These are phyloP conservation scores for Germaria angustata DNA, from an alignment of 2,888 invertebrate genomes.

Conservation along the genomic window DNA sequence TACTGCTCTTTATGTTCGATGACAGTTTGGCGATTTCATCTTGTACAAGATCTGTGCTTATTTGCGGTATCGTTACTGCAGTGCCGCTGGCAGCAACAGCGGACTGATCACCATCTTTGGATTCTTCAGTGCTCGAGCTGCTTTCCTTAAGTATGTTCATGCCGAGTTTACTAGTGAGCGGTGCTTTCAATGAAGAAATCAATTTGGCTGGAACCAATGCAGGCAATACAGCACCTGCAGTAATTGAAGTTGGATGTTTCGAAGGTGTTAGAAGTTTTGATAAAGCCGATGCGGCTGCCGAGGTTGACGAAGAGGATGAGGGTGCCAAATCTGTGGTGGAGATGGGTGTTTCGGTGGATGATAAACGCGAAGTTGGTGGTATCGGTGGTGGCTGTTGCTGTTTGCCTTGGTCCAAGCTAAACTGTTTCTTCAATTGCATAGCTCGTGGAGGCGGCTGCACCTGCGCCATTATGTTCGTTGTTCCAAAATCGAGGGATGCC, in stretches of 20 bases:
- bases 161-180: conserved; percentile 74
- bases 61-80: conserved; percentile 76
- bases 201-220: conserved; percentile 73
- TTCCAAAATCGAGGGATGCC: conserved; percentile 72
- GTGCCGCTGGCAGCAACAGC: conserved; percentile 9
- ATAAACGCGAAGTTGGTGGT: conserved; percentile 57
- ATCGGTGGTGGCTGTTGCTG: conserved; percentile 67
- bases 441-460: conserved; percentile 74
- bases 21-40: conserved; percentile 80
- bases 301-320: conserved; percentile 1
- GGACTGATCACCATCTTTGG: conserved; percentile 75
- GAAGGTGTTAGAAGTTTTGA: conserved; percentile 35
- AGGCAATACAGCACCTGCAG: conserved; percentile 69
- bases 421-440: conserved; percentile 79
- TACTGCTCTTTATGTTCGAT: conserved; percentile 80
- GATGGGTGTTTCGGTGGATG: conserved; percentile 42
- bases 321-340: conserved; percentile 13
- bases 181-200: conserved; percentile 77
- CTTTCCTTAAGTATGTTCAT: conserved; percentile 80
- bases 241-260: conserved; percentile 51
- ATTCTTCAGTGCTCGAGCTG: conserved; percentile 80
- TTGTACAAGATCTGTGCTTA: conserved; percentile 79
- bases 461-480: conserved; percentile 71
- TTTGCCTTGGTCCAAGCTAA: conserved; percentile 79
- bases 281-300: not conserved